phyloP scores from a whole-genome alignment of 2,797 vertebrate species.

The Perodicticus potto region DNA sequence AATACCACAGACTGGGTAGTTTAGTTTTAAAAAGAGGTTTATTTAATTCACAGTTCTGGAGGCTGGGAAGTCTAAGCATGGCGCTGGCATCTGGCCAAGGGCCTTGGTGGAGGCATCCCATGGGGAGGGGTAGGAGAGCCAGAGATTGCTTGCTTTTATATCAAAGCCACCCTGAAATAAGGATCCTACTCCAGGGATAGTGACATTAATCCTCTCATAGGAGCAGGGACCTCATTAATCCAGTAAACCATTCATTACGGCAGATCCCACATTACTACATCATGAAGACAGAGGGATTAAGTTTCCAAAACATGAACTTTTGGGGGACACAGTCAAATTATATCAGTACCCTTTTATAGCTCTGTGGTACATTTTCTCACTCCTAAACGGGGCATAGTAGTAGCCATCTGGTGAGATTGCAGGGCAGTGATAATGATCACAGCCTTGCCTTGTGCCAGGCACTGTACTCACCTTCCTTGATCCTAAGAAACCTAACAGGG shows the following conservation, averaged over 20 bases:
- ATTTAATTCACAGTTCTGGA: background rate
- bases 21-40: background rate
- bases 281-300: background rate
- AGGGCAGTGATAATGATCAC: no score
- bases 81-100: background rate
- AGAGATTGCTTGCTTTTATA: background rate
- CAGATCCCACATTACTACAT: background rate
- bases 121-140: background rate
- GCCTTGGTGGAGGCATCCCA: background rate
- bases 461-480: background rate
- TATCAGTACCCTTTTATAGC: background rate
- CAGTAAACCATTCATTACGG: background rate
- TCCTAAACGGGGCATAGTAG: background rate
- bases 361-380: fast-evolving
- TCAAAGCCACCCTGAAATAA: background rate
- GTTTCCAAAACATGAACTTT: background rate
- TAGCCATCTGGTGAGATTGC: background rate
- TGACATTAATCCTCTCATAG: background rate
- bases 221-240: background rate
- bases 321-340: background rate
- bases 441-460: fast-evolving
- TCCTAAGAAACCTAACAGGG: background rate
- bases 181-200: background rate
- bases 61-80: background rate
- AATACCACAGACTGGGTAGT: background rate